Evolutionary conservation across 2,797 vertebrate species (phyloP).

Genomic region (Euthynnus affinis): DNA sequence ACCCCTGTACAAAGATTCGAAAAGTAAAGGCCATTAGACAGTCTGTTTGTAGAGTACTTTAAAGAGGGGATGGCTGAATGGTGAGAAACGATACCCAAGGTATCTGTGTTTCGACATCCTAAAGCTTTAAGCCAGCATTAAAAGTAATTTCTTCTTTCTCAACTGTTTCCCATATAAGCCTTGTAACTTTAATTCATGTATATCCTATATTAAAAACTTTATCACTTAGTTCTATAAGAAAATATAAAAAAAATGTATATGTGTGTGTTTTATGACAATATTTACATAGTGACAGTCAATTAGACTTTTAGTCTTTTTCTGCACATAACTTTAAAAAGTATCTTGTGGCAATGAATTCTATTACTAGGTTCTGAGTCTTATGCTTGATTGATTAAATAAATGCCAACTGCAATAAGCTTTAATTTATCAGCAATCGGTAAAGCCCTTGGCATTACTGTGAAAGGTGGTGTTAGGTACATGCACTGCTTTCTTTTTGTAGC

Average conservation of each 20-base stretch:
- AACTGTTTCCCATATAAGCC: neutral
- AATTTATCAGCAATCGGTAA: constrained; percentile 45
- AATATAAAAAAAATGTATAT: neutral
- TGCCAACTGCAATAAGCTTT: constrained; percentile 12
- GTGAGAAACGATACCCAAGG: constrained; percentile 29
- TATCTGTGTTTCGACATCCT: constrained; percentile 24
- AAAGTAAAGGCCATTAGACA: constrained; percentile 40
- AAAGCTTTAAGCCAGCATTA: constrained; percentile 27
- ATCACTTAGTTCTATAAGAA: neutral
- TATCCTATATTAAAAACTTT: neutral
- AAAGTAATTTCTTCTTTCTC: neutral
- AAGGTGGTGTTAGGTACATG: constrained; percentile 25
- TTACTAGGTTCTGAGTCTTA: neutral
- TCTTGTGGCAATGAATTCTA: neutral
- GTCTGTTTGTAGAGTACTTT: constrained; percentile 52
- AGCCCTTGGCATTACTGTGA: constrained; percentile 30
- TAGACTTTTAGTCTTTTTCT: neutral
- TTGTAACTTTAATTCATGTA: neutral
- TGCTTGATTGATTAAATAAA: constrained; percentile 22
- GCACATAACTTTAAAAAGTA: neutral
- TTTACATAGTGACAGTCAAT: neutral
- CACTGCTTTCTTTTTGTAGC: constrained; percentile 28
- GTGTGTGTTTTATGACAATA: neutral
- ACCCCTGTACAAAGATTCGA: constrained; percentile 26
- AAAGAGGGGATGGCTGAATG: constrained; percentile 43